Percentiles rank a stretch among this genome's conserved stretches.
These are phyloP conservation scores for Dorcus hopei DNA, from an alignment of 2,888 invertebrate genomes.

Conservation along the genomic window DNA sequence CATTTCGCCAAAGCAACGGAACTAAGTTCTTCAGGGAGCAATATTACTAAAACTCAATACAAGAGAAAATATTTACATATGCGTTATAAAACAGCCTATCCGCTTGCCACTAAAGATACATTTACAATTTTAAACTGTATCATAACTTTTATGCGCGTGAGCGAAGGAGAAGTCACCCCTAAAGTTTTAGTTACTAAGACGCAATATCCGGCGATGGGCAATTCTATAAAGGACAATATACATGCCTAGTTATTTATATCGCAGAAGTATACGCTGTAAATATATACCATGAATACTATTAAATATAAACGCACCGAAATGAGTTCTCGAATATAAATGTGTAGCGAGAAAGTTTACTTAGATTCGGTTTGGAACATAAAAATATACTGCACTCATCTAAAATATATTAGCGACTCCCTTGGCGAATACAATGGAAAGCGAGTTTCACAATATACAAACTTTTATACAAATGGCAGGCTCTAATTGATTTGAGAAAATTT, in stretches of 20 bases:
- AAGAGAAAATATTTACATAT: slow-evolving; percentile 26
- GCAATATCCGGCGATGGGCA: slow-evolving; percentile 26
- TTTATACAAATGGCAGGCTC: background rate
- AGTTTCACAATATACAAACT: slow-evolving; percentile 17
- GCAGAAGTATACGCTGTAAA: slow-evolving; percentile 23
- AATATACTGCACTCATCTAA: slow-evolving; percentile 38
- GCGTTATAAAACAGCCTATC: slow-evolving; percentile 29
- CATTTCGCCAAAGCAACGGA: slow-evolving; percentile 22
- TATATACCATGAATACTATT: slow-evolving; percentile 31
- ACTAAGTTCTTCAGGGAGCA: slow-evolving; percentile 29
- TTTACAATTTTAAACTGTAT: slow-evolving; percentile 34
- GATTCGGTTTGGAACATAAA: slow-evolving; percentile 35
- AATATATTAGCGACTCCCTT: slow-evolving; percentile 34
- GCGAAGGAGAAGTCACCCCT: slow-evolving; percentile 24
- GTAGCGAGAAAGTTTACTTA: slow-evolving; percentile 29
- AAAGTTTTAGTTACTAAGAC: slow-evolving; percentile 26
- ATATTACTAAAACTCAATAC: slow-evolving; percentile 23
- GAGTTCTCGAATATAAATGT: slow-evolving; percentile 33
- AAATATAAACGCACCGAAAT: slow-evolving; percentile 34
- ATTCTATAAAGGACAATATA: slow-evolving; percentile 31
- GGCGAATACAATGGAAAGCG: slow-evolving; percentile 30
- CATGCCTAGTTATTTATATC: slow-evolving; percentile 26
- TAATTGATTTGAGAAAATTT: background rate
- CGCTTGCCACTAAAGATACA: slow-evolving; percentile 19
- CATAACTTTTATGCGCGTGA: slow-evolving; percentile 33